Base-by-base conservation (phyloP, 2,888 invertebrate genomes). In the Chaetogeoica ovagalla region DNA sequence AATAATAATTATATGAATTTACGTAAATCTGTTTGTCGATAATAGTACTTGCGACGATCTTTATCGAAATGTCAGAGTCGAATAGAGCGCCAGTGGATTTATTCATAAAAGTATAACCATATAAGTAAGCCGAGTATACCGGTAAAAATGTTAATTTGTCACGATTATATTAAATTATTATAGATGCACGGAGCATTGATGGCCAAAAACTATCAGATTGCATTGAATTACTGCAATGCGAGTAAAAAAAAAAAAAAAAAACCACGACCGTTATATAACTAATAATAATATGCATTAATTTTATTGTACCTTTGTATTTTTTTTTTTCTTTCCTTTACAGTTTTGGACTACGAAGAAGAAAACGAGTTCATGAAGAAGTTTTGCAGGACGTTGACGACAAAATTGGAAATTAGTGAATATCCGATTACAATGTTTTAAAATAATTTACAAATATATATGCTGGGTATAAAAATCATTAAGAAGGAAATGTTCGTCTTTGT, bases 151-250 rank as follows among this genome's bases (percentile, higher is more conserved):
- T 37, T 62, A 68, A 30, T 63, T 65, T 55, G 52, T 0, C 23
- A 60, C 43, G 19, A 59, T 30, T 30, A 30, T 60, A 21, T 39
- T 55, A 43, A n/a, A 23, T 39, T 60, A 21, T 39, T 76, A 15
- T 23, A 79, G 79, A 79, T 79, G 79, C 71, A 79, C 43, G 19
- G 39, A n/a, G 79, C 79, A 30, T 30, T 79, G 19, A 62, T 71
- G 15, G 63, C 57, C 17, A 79, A 79, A 57, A 63, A 71, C 30
- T 79, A 79, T 43, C 19, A 17, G 17, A 79, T 8, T 7, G 79
- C 79, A 8, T 19, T 79, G 23, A 57, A 71, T 23, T 79, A 71
- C 43, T 79, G 79, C n/a, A 71, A 79, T 5, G 15, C 55, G 55
- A 79, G 79, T 79, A 79, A 74, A 74, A 13, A 30, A 4, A 8